Base-by-base conservation (phyloP, 2,797 vertebrate species). In the Mionectes olivaceus region DNA sequence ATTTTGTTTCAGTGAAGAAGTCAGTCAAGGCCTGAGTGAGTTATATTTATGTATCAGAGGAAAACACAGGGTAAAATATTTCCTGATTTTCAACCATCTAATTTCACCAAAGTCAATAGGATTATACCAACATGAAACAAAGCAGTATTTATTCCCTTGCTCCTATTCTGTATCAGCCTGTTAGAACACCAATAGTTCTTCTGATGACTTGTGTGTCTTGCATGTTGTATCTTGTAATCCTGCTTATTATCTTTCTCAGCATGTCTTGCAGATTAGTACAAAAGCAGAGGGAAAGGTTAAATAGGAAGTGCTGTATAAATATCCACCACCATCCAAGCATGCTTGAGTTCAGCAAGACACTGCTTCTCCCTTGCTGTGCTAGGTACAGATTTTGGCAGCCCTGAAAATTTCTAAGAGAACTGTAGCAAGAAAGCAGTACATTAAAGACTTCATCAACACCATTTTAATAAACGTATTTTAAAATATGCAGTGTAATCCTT, bases 221-320 rank as follows among this genome's bases (percentile, higher is more conserved):
- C 71, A 5, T 67, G 82, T 56, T 63, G 7, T 65, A 64, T 89
- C 70, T 63, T 87, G 91, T 67, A 81, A 67, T 84, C 39, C 70
- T 85, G 32, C 6, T 93, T 68, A 21, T 89, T 95, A 80, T 94
- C 87, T 80, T 95, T 93, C 83, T 79, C 85, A 84, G 76, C 53
- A 74, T 55, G 60, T 74, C 63, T 78, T 63, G 37, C 10, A 86
- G 71, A 87, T 78, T 75, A 90, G 22, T 57, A 75, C 81, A 91
- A 79, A 96, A 90, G 65, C 59, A 84, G 76, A 82, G 43, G 27
- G 52, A 95, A 94, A 96, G 85, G 64, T 89, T 96, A 87, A 92
- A 63, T 32, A 60, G 65, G 60, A 93, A 71, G 6, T 49, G 37
- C 69, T 73, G 52, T 94, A 68, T 64, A 94, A 93, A 94, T 87